These are phyloP conservation scores for Xiphophorus hellerii DNA, from an alignment of 2,113 vertebrate species.

Conservation along the genomic window DNA sequence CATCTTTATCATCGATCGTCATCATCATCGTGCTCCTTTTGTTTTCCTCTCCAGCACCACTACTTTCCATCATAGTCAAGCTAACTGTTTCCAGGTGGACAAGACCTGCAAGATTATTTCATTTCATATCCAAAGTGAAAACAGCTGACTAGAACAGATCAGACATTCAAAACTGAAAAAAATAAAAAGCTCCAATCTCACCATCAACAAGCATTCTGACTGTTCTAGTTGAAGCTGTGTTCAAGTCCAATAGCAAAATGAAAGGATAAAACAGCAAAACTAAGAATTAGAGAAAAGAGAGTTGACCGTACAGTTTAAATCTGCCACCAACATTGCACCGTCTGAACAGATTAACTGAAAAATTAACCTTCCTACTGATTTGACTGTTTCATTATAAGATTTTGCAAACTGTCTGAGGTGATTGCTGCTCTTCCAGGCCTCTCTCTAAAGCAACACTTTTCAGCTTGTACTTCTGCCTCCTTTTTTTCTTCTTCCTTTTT, in stretches of 20 bases:
- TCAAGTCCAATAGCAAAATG: conserved; percentile 14
- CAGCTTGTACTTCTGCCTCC: too few species aligned
- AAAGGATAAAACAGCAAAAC: not conserved
- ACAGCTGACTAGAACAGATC: not conserved
- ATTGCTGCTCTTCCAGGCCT: too few species aligned
- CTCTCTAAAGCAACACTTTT: too few species aligned
- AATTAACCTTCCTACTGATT: too few species aligned
- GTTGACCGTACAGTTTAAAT: too few species aligned
- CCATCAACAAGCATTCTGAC: not conserved
- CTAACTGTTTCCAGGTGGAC: conserved; percentile 36
- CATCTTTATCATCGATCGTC: conserved; percentile 14
- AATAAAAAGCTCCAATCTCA: not conserved
- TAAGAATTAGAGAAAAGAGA: too few species aligned
- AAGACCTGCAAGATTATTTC: conserved; percentile 28
- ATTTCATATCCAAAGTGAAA: conserved; percentile 8
- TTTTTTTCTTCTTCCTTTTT: too few species aligned
- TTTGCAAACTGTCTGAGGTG: too few species aligned
- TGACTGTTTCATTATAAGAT: too few species aligned
- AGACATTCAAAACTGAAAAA: not conserved
- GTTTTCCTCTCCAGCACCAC: conserved; percentile 22
- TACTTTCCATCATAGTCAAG: not conserved
- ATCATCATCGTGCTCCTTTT: not conserved
- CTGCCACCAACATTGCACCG: too few species aligned
- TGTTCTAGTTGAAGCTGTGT: not conserved
- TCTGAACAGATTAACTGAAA: too few species aligned